Evolutionary conservation across 2,113 vertebrate genomes (phyloP), one percentile per base, ranked within the genome.

Genomic region (Melanotaenia duboulayi): DNA sequence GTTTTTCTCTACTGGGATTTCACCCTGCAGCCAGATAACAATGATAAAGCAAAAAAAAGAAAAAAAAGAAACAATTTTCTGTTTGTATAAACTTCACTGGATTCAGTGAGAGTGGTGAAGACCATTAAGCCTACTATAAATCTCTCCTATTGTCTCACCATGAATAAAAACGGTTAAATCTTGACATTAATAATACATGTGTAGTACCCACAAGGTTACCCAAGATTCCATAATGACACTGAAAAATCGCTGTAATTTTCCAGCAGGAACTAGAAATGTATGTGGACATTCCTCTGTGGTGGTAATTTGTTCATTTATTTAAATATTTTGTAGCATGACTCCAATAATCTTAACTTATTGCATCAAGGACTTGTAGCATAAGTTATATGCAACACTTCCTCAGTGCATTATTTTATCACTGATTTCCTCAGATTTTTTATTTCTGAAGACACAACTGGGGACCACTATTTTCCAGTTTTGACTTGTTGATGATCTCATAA

Each of bases 401-500:
- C 50, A 65, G 20, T 23, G 25, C 25, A 51, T 37, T 50, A 0
- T 1, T 61, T 78, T 22, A 51, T 11, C 9, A 42, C 19, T n/a
- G 13, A 22, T 17, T 14, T 46, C 19, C 51, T 55, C 55, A 17
- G 1, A 22, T 49, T 64, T 65, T 84, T 63, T 19, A 14, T 48
- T 23, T 65, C 61, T 60, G 39, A 60, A 52, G 46, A 50, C 57
- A 42, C n/a, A 40, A 42, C 16, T 25, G 48, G 37, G n/a, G 24
- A 13, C 24, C 49, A 23, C 42, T 37, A 51, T 71, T 82, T 81
- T 51, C 55, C 52, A 25, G 65, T 81, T 78, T 52, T 80, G 70
- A 78, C 65, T 73, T 56, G 80, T 88, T 88, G 78, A 83, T 74
- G 55, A 68, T 50, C 60, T 91, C 39, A 63, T 83, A 85, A 84